Conservation (phyloP, 2,113 vertebrate genomes). For the Mesocricetus auratus region DNA sequence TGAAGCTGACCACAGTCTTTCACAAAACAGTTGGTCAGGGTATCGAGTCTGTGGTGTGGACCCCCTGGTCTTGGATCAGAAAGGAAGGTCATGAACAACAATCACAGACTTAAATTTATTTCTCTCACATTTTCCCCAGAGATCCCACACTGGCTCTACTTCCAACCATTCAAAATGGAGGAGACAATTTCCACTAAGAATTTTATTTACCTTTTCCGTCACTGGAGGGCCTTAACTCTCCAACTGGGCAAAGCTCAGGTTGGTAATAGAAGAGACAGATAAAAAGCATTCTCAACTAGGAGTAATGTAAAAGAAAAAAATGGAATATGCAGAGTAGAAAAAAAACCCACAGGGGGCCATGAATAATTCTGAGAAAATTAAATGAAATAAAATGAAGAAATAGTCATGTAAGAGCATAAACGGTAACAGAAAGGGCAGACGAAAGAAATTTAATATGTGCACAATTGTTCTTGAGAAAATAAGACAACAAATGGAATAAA, state of each 20-base stretch:
- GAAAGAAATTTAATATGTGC: neutral
- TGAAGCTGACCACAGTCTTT: neutral
- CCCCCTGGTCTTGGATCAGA: neutral
- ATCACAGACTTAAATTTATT: neutral
- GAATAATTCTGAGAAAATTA: neutral
- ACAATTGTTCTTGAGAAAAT: neutral
- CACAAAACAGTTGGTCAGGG: neutral
- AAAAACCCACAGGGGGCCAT: neutral
- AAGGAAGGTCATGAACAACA: neutral
- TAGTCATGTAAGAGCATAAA: neutral
- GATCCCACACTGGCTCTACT: neutral
- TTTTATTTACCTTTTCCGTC: neutral
- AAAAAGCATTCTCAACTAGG: neutral
- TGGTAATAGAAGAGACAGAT: neutral
- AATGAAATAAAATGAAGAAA: neutral
- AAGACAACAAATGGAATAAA: neutral
- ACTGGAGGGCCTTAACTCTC: neutral
- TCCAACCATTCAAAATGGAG: neutral
- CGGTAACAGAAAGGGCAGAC: neutral
- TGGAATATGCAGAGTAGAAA: neutral
- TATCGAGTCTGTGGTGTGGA: neutral
- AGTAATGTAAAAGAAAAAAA: neutral
- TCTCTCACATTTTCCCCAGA: neutral
- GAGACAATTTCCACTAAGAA: neutral
- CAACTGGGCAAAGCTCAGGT: neutral